Conservation (phyloP, 2,888 invertebrate species). For the Cistogaster globosa region DNA sequence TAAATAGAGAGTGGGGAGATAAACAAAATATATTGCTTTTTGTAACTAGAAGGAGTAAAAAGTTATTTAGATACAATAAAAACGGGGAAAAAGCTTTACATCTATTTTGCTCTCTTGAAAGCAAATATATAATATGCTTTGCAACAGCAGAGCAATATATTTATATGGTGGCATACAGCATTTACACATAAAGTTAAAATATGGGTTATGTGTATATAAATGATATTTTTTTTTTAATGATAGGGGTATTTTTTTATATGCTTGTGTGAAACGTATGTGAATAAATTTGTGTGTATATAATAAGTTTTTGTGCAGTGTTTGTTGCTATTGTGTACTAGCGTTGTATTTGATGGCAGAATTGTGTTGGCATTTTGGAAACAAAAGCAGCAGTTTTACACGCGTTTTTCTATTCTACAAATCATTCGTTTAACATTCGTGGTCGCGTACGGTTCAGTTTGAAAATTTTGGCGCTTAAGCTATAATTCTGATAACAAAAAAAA, state of each 20-base stretch:
- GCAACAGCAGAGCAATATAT: not conserved
- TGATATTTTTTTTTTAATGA: conserved; percentile 49
- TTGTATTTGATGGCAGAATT: conserved; percentile 42
- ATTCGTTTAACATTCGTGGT: conserved; percentile 81
- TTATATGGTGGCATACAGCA: not conserved
- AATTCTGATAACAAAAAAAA: conserved; percentile 41
- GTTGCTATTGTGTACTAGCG: conserved; percentile 46
- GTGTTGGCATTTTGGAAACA: conserved; percentile 70
- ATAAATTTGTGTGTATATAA: conserved; percentile 49
- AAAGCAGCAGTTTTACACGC: conserved; percentile 76
- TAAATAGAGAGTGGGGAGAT: conserved; percentile 35
- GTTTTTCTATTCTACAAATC: conserved; percentile 80
- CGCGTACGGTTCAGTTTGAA: conserved; percentile 79
- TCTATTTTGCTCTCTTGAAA: not conserved
- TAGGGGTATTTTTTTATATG: conserved; percentile 57
- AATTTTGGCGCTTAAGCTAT: conserved; percentile 73
- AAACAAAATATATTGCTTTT: not conserved
- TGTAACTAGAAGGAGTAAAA: conserved; percentile 36
- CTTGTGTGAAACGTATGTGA: too few species aligned
- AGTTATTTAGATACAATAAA: not conserved
- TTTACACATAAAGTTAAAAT: conserved; percentile 67
- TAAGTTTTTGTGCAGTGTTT: conserved; percentile 73
- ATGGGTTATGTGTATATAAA: conserved; percentile 59
- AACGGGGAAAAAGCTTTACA: conserved; percentile 42
- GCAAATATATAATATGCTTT: not conserved